Conservation (phyloP, 2,797 vertebrate genomes). For the Pantherophis vulpinus region DNA sequence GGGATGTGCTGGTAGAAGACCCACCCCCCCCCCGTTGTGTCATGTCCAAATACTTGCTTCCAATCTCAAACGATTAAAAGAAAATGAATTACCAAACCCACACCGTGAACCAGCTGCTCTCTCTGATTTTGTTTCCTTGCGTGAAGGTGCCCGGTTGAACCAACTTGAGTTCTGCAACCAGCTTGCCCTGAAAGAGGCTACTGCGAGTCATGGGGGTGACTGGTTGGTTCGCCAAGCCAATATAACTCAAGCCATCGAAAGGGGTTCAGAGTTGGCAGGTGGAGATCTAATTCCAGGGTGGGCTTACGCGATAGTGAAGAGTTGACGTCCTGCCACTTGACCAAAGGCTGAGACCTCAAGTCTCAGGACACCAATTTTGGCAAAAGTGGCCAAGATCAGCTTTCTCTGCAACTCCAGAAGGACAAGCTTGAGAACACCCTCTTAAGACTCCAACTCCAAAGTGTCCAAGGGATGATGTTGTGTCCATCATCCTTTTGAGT, state of each 20-base stretch:
- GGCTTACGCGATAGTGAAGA: no score
- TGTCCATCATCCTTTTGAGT: neutral
- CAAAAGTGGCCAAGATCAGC: neutral
- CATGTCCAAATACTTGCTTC: slow-evolving; percentile 74
- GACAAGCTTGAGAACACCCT: neutral
- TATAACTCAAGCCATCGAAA: neutral
- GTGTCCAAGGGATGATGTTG: neutral
- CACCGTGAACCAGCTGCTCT: neutral
- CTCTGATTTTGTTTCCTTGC: neutral
- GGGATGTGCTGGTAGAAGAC: slow-evolving; percentile 73
- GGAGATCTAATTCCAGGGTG: neutral
- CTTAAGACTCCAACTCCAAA: neutral
- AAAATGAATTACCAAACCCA: slow-evolving; percentile 69
- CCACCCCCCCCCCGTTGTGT: slow-evolving; percentile 47
- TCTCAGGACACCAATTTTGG: neutral
- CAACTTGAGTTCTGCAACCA: neutral
- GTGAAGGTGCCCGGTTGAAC: neutral
- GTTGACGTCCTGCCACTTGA: neutral
- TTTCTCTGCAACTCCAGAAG: neutral
- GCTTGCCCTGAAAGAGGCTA: neutral
- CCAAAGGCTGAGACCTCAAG: neutral
- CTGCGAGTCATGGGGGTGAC: neutral
- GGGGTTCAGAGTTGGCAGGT: neutral
- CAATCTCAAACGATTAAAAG: slow-evolving; percentile 71
- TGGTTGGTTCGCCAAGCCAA: neutral